Percentiles rank a stretch among this genome's conserved stretches.
phyloP scores from a whole-genome alignment of 2,113 vertebrate genomes.

The Corythaixoides concolor region DNA sequence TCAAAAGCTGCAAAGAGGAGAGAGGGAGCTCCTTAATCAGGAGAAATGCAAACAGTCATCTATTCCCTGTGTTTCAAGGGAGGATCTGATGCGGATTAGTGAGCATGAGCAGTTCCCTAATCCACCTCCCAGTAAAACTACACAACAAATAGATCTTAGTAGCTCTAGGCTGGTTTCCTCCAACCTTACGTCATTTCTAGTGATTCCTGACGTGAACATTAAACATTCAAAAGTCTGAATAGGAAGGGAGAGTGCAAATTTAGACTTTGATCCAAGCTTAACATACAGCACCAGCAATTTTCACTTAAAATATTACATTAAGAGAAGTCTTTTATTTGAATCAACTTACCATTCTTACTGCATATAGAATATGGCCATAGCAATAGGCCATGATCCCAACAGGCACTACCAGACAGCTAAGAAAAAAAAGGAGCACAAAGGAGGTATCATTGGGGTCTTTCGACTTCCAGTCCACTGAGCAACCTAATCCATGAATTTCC shows the following conservation, averaged over 20 bases:
- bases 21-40: background rate
- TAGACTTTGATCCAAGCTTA: background rate
- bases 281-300: background rate
- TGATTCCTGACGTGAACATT: background rate
- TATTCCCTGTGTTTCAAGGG: background rate
- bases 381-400: conserved; percentile 90
- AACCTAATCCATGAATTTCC: conserved; percentile 87
- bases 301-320: background rate
- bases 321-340: background rate
- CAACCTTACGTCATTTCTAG: background rate
- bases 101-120: background rate
- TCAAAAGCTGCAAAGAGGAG: background rate
- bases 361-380: conserved; percentile 91
- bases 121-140: background rate
- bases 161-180: background rate
- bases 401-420: conserved; percentile 87
- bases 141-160: background rate
- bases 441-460: conserved; percentile 87
- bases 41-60: background rate
- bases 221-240: background rate
- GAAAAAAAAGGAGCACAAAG: conserved; percentile 89
- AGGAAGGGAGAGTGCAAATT: background rate
- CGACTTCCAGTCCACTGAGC: conserved; percentile 89
- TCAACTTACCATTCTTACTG: conserved; percentile 86
- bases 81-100: background rate